phyloP scores from a whole-genome alignment of 1,140 invertebrate genomes.

The Pygmarrhopalites habei region DNA sequence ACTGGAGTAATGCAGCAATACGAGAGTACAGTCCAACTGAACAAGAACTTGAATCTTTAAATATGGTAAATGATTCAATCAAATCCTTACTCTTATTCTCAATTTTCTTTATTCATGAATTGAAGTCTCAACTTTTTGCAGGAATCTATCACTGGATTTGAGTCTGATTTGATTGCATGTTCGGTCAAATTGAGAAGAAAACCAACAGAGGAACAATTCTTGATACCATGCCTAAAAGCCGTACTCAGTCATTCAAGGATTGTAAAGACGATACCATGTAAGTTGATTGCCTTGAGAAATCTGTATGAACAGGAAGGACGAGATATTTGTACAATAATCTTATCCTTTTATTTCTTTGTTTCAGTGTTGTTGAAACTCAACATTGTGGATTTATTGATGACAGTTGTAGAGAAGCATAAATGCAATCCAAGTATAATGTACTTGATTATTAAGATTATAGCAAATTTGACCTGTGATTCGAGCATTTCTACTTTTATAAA shows the following conservation, averaged over 20 bases:
- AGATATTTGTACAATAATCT: background rate
- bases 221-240: slow-evolving; percentile 15
- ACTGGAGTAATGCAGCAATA: background rate
- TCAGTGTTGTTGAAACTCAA: slow-evolving; percentile 4
- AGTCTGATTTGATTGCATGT: background rate
- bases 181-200: background rate
- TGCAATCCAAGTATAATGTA: slow-evolving; percentile 17
- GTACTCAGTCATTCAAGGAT: slow-evolving; percentile 25
- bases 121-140: background rate
- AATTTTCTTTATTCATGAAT: background rate
- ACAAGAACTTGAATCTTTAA: background rate
- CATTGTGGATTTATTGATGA: slow-evolving; percentile 10
- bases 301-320: too few species aligned
- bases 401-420: slow-evolving; percentile 4
- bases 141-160: slow-evolving; percentile 20
- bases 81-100: background rate
- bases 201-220: slow-evolving; percentile 10
- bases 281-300: slow-evolving; percentile 4
- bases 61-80: slow-evolving; percentile 5
- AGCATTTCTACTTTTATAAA: background rate
- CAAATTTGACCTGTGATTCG: slow-evolving; percentile 15
- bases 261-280: slow-evolving; percentile 7
- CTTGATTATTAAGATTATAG: slow-evolving; percentile 27
- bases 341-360: background rate
- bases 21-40: slow-evolving; percentile 9